phyloP scores from a whole-genome alignment of 2,113 vertebrate species.

The Amblyornis subalaris region DNA sequence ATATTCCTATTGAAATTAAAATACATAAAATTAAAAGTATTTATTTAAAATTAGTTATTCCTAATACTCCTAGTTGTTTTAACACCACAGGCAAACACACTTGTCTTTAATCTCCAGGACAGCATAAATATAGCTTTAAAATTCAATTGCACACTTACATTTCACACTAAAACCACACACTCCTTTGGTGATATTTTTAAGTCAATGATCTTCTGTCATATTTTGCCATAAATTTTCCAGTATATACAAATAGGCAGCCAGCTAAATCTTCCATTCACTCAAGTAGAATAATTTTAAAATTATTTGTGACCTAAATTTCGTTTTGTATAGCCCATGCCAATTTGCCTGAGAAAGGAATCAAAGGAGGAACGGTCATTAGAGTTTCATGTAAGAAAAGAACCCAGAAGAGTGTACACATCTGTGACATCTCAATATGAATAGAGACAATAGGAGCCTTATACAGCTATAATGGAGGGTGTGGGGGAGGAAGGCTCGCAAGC shows the following conservation, averaged over 20 bases:
- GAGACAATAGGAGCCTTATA: slow-evolving; percentile 32
- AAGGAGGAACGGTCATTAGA: background rate
- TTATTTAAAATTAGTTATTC: background rate
- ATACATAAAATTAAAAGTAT: background rate
- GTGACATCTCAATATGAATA: slow-evolving; percentile 33
- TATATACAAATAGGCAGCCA: background rate
- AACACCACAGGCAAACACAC: background rate
- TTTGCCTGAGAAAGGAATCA: slow-evolving; percentile 24
- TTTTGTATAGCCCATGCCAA: background rate
- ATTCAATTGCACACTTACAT: background rate
- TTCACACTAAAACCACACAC: background rate
- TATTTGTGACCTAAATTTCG: slow-evolving; percentile 21
- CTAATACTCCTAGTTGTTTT: background rate
- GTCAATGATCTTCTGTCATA: background rate
- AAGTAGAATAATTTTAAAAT: background rate
- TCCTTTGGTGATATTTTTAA: background rate
- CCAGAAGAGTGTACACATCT: slow-evolving; percentile 32
- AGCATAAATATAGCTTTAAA: background rate
- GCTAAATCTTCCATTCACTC: background rate
- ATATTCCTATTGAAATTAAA: background rate
- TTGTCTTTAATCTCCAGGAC: background rate
- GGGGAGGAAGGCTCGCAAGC: background rate
- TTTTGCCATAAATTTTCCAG: background rate
- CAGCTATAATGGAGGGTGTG: background rate
- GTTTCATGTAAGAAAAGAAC: background rate